Evolutionary conservation across 1,140 invertebrate genomes (phyloP), one percentile per base, ranked within the genome.

Genomic region (Drosophila arawakana): DNA sequence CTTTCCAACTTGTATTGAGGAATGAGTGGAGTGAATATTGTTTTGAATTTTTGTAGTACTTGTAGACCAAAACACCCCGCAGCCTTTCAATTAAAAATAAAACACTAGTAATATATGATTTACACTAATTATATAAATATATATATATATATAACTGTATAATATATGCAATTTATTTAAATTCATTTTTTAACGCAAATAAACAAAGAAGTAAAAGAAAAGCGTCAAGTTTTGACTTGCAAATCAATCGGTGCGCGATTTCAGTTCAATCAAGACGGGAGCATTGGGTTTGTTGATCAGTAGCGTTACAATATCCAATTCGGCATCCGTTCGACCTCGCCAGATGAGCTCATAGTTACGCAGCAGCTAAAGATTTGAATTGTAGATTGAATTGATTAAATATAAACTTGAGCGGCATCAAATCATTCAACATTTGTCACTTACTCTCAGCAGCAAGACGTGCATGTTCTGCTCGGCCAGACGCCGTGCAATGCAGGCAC

Each of bases 391-490:
- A 30, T 30, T 30, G 21, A 25, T 15, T 44, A n/a, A 39, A 5
- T 57, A 46, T 35, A 18, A 13, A 7, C 10, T 7, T 0, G 3
- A 21, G 43, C 11, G 7, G 3, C 39, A 47, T 39, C 60, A 6
- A 30, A 73, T 70, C 41, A 35, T 11, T 39, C 5, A 39, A 55
- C n/a, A 37, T 46, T 1, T 39, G 35, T 18, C 59, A 92, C 93
- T 93, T 94, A 97, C 97, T 92, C 95, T 95, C 39, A 97, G 92
- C 7, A 97, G 81, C n/a, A 96, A 93, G 13, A 97, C 94, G 73
- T 95, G 94, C 83, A 98, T 95, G 92, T 97, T 97, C 92, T 98
- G 97, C 86, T 98, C 97, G 7, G 97, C 97, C 50, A 98, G 93
- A 88, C 97, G 93, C 84, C 97, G 94, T 2, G 97, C 98, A 52